A percentile compares a stretch with the other conserved stretches of the same genome.
Conservation (phyloP, 2,113 vertebrate species). For the Plecotus auritus region DNA sequence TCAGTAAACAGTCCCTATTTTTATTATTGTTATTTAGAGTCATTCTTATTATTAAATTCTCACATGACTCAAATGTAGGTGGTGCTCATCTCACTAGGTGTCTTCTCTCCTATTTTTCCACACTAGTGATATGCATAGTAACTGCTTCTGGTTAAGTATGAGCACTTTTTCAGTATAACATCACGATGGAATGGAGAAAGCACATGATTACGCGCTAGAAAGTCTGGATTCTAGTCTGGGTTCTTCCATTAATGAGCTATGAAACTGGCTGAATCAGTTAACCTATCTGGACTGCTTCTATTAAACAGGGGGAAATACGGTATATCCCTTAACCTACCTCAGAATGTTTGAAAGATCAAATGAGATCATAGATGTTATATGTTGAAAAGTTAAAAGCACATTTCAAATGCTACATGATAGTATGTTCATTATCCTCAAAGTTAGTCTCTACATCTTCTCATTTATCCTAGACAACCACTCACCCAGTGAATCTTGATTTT, state of each 20-base stretch:
- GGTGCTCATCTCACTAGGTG: not conserved
- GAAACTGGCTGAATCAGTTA: constrained; percentile 56
- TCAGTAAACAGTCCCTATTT: not conserved
- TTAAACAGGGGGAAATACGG: constrained; percentile 16
- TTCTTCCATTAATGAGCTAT: constrained; percentile 53
- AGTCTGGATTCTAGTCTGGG: constrained; percentile 37
- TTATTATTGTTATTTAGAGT: not conserved
- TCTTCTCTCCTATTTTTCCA: not conserved
- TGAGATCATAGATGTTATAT: constrained; percentile 51
- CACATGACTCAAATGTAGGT: not conserved
- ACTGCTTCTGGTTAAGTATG: constrained; percentile 13
- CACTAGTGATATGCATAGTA: not conserved
- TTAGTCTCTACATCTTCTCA: not conserved
- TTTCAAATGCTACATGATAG: constrained; percentile 21
- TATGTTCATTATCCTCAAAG: constrained; percentile 18
- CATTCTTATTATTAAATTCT: not conserved
- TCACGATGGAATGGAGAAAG: constrained; percentile 10
- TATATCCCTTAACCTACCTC: constrained; percentile 43
- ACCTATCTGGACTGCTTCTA: constrained; percentile 54
- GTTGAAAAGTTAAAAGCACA: constrained; percentile 49
- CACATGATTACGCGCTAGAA: not conserved
- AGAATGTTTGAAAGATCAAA: constrained; percentile 56
- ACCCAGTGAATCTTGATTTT: not conserved
- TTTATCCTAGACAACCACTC: not conserved
- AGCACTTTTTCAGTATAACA: not conserved